Conservation (phyloP, 2,888 invertebrate species). For the Minunthozetes semirufus region DNA sequence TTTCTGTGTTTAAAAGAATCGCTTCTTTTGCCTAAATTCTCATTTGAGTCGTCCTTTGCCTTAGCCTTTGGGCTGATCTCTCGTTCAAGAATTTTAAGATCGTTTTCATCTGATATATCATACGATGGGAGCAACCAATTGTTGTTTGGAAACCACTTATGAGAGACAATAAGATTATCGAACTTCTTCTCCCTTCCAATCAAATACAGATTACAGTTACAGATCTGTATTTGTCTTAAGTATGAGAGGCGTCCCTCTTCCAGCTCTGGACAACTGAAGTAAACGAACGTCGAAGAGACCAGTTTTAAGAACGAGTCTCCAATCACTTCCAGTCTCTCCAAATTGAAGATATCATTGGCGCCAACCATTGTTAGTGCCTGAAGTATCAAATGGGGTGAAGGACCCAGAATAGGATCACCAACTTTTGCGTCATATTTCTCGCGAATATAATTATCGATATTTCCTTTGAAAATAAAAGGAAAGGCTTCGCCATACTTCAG, state of each 20-base stretch:
- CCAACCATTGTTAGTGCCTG: constrained; percentile 64
- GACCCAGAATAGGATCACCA: background rate
- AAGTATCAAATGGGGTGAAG: constrained; percentile 37
- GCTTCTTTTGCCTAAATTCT: too few relatives aligned
- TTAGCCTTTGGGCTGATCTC: too few relatives aligned
- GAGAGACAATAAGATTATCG: constrained; percentile 51
- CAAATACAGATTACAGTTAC: constrained; percentile 75
- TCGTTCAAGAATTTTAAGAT: constrained; percentile 39
- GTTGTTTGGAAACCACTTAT: constrained; percentile 47
- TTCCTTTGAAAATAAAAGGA: constrained; percentile 16
- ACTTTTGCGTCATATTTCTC: background rate
- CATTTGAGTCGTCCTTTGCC: too few relatives aligned
- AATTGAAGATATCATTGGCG: constrained; percentile 65
- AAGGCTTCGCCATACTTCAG: constrained; percentile 6
- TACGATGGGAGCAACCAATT: constrained; percentile 78
- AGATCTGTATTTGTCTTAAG: constrained; percentile 63
- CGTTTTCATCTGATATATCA: constrained; percentile 54
- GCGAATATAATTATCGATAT: constrained; percentile 4
- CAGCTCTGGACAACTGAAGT: constrained; percentile 59
- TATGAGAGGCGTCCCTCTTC: constrained; percentile 73
- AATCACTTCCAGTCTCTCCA: constrained; percentile 76
- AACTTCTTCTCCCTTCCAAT: constrained; percentile 44
- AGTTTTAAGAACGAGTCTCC: constrained; percentile 84
- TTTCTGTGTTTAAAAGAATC: constrained; percentile 17
- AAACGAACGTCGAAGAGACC: constrained; percentile 64